Evolutionary conservation across 2,888 invertebrate species (phyloP).

Genomic region (Acleris literana): DNA sequence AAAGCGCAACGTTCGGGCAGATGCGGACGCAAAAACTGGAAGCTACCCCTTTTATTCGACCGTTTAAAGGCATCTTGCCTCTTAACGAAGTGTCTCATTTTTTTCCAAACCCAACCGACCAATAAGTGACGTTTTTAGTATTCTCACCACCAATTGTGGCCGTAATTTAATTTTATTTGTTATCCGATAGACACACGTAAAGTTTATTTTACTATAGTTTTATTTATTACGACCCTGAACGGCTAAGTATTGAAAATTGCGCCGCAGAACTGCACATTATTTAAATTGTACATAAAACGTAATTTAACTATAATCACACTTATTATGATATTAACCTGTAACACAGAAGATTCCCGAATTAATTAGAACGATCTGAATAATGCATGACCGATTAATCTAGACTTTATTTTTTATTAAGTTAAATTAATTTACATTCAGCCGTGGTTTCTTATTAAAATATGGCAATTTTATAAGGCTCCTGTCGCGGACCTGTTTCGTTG

Average conservation of each 20-base stretch:
- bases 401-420: conserved; percentile 60
- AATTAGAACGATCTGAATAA: conserved; percentile 62
- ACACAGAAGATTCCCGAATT: conserved; percentile 44
- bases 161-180: conserved; percentile 57
- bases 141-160: conserved; percentile 44
- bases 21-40: conserved; percentile 64
- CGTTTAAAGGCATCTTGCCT: conserved; percentile 50
- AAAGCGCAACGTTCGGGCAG: conserved; percentile 56
- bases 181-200: conserved; percentile 47
- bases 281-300: conserved; percentile 39
- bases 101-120: conserved; percentile 48
- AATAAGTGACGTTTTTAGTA: conserved; percentile 48
- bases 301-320: conserved; percentile 50
- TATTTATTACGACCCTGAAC: conserved; percentile 20
- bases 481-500: conserved; percentile 61
- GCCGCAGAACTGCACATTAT: conserved; percentile 40
- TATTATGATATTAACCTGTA: conserved; percentile 45
- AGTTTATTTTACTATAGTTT: conserved; percentile 24
- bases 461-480: conserved; percentile 69
- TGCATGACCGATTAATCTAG: conserved; percentile 64
- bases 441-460: conserved; percentile 73
- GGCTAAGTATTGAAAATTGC: conserved; percentile 36
- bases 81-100: conserved; percentile 55
- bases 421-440: conserved; percentile 71
- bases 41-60: conserved; percentile 59